A percentile compares a stretch with the other conserved stretches of the same genome.
Conservation (phyloP, 2,888 invertebrate genomes). For the Pollenia angustigena region DNA sequence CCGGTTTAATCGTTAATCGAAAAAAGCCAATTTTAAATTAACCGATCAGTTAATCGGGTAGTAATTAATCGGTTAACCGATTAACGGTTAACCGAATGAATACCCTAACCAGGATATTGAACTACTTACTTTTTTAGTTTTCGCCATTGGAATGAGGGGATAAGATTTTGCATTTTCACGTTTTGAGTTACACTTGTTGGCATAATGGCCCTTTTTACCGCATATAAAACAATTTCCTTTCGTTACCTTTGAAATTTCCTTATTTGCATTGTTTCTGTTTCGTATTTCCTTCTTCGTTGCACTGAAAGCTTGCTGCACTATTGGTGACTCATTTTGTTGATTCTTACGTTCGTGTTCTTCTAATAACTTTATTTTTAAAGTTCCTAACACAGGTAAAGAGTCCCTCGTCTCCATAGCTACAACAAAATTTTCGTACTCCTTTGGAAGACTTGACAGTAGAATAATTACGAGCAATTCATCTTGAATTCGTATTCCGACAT, state of each 20-base stretch:
- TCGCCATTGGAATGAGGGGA: constrained; percentile 18
- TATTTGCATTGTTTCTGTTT: background rate
- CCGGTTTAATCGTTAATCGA: no score
- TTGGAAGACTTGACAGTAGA: constrained; percentile 45
- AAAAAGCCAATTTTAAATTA: no score
- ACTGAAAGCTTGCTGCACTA: no score
- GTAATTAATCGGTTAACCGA: no score
- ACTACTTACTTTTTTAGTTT: background rate
- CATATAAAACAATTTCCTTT: constrained; percentile 23
- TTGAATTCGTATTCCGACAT: constrained; percentile 51
- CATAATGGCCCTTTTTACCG: constrained; percentile 10
- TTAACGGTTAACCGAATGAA: no score
- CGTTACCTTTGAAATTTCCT: background rate
- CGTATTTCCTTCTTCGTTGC: background rate
- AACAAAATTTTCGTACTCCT: constrained; percentile 39
- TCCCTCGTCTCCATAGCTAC: constrained; percentile 56
- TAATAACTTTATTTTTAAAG: constrained; percentile 11
- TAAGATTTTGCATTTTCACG: constrained; percentile 1
- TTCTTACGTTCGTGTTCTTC: no score
- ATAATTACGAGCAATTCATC: constrained; percentile 55
- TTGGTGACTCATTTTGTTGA: no score
- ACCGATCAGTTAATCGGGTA: no score
- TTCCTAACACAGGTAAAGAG: background rate
- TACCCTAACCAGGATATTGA: background rate
- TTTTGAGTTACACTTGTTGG: constrained; percentile 7